Conservation (phyloP, 2,113 vertebrate species). For the Brienomyrus longianalis region DNA sequence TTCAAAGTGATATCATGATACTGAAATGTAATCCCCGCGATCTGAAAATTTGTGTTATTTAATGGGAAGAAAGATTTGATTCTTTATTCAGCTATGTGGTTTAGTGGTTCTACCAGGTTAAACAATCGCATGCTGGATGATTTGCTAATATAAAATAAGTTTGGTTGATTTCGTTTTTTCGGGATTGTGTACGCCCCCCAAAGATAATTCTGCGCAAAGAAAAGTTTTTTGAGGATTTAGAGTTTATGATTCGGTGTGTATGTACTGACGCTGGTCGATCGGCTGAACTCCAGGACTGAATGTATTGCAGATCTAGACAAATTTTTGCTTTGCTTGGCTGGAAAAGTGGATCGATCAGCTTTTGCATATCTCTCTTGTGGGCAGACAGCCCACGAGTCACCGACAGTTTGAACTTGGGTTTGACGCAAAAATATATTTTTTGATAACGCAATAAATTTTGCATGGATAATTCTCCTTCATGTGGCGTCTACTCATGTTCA, state of each 20-base stretch:
- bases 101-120: background rate
- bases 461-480: background rate
- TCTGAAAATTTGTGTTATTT: background rate
- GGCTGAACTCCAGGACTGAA: background rate
- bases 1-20: background rate
- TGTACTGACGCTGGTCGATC: background rate
- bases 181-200: background rate
- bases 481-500: background rate
- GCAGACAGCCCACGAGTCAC: background rate
- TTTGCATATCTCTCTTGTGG: background rate
- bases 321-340: constrained; percentile 1
- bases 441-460: background rate
- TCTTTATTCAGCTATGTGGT: background rate
- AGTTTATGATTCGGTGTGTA: background rate
- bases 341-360: background rate
- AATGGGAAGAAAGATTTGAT: background rate
- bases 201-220: background rate
- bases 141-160: background rate
- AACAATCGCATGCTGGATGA: background rate
- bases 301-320: background rate
- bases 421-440: background rate
- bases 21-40: background rate
- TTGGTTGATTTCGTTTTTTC: background rate
- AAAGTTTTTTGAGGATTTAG: background rate
- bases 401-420: background rate